A percentile compares a stretch with the other conserved stretches of the same genome.
Conservation (phyloP, 2,888 invertebrate species). For the Xestia c-nigrum region DNA sequence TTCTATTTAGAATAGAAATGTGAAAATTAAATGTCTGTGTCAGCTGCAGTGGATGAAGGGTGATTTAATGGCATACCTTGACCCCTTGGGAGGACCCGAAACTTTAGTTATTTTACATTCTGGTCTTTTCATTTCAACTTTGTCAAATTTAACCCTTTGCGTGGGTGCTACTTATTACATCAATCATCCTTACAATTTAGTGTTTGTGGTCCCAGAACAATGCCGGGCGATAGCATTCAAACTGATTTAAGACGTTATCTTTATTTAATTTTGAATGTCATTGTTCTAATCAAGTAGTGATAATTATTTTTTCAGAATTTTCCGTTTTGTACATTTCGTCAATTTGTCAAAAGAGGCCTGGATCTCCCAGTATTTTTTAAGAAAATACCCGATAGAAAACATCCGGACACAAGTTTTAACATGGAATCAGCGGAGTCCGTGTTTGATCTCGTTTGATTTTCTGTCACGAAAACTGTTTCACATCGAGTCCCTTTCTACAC, state of each 20-base stretch:
- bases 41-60: constrained; percentile 15
- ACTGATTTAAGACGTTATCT: constrained; percentile 23
- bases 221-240: not conserved
- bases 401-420: not conserved
- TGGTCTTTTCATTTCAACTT: constrained; percentile 17
- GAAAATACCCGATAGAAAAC: not conserved
- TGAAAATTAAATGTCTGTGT: constrained; percentile 42
- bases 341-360: not conserved
- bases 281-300: not conserved
- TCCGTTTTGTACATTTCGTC: not conserved
- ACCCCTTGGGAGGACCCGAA: constrained; percentile 39
- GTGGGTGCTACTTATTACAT: constrained; percentile 1
- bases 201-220: not conserved
- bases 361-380: not conserved
- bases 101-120: constrained; percentile 41
- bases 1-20: constrained; percentile 41
- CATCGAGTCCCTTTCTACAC: not conserved
- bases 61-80: not conserved
- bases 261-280: constrained; percentile 7
- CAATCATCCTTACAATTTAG: constrained; percentile 2
- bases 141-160: not conserved
- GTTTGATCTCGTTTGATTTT: not conserved
- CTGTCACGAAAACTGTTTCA: not conserved
- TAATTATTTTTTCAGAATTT: not conserved
- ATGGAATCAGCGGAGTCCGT: no score